These are phyloP conservation scores for Oreotrochilus melanogaster DNA, from an alignment of 2,113 vertebrate species.

Conservation along the genomic window DNA sequence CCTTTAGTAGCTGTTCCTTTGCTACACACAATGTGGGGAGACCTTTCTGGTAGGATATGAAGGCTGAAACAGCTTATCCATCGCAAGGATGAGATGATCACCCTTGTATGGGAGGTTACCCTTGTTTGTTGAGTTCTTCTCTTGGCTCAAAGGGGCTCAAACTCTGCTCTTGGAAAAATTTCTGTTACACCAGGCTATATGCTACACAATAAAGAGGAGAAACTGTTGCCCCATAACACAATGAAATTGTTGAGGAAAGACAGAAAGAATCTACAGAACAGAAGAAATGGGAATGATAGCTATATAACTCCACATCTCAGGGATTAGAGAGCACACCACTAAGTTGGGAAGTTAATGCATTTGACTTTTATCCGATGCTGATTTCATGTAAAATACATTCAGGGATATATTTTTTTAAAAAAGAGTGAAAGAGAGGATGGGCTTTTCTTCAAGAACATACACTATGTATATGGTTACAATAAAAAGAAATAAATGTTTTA, in stretches of 20 bases:
- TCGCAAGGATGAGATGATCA: neutral
- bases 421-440: neutral
- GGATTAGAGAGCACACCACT: neutral
- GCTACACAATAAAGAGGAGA: neutral
- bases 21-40: fast-evolving
- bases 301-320: neutral
- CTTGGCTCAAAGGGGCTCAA: neutral
- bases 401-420: neutral
- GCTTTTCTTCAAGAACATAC: neutral
- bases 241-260: conserved; percentile 1
- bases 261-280: neutral
- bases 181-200: neutral
- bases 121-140: neutral
- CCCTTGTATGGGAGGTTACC: neutral
- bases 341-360: neutral
- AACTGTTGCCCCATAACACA: neutral
- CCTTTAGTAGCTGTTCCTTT: neutral
- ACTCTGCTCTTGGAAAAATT: neutral
- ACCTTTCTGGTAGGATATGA: neutral
- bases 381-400: conserved; percentile 29
- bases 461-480: neutral
- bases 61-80: neutral
- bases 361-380: neutral
- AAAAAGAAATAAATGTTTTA: conserved; percentile 28
- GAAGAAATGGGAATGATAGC: neutral